Evolutionary conservation across 2,113 vertebrate species (phyloP).

Genomic region (Ameiurus melas): DNA sequence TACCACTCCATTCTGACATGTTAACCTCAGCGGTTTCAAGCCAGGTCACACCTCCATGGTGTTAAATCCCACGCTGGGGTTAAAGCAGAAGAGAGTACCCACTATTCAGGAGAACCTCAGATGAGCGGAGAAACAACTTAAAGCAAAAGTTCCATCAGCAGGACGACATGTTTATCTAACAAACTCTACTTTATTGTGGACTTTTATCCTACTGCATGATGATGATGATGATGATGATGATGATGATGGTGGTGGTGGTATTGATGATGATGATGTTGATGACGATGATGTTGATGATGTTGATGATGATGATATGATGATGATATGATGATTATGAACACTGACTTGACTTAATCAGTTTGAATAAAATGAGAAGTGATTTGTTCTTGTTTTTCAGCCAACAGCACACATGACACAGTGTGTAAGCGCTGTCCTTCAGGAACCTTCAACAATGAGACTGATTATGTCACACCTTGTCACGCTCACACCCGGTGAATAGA

Average conservation of each 20-base stretch:
- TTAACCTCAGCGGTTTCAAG: background rate
- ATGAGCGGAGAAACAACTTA: background rate
- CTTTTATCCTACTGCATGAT: background rate
- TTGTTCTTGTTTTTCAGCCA: constrained; percentile 13
- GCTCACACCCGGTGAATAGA: constrained; percentile 21
- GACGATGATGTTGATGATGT: background rate
- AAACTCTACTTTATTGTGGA: background rate
- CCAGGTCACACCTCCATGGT: background rate
- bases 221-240: background rate
- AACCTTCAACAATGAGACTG: constrained; percentile 13
- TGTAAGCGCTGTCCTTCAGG: background rate
- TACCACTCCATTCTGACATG: background rate
- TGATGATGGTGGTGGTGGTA: too few species aligned
- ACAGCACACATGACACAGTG: background rate
- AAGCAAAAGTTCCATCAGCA: background rate
- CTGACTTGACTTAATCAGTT: background rate
- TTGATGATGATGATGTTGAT: background rate
- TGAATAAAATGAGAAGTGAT: background rate
- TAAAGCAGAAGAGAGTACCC: background rate
- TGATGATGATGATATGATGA: background rate
- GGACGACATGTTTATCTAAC: background rate
- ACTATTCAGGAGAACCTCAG: background rate
- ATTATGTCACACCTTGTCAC: background rate
- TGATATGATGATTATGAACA: background rate
- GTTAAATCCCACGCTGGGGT: background rate